Conservation (phyloP, 2,113 vertebrate species). For the Plecturocebus donacophilus region DNA sequence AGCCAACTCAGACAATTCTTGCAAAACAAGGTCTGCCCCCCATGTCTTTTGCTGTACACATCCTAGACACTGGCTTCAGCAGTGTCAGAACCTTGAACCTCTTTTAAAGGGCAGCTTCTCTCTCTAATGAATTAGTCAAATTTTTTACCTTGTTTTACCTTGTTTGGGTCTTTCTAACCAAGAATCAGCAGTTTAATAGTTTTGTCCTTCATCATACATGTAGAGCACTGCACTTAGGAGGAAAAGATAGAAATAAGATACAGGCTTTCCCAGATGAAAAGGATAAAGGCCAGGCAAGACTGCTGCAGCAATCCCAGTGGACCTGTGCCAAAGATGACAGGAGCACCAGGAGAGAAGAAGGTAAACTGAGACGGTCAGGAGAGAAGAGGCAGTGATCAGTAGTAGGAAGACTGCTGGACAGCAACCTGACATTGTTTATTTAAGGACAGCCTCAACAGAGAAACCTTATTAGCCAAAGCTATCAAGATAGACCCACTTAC, state of each 20-base stretch:
- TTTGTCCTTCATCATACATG: background rate
- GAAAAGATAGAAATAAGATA: background rate
- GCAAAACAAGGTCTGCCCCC: background rate
- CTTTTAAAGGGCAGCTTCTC: background rate
- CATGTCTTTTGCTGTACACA: background rate
- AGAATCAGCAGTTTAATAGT: background rate
- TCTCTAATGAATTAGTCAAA: background rate
- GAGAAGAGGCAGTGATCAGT: background rate
- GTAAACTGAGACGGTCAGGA: background rate
- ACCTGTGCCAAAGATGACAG: background rate
- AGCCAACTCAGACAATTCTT: background rate
- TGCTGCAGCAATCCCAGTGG: background rate
- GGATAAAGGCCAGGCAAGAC: background rate
- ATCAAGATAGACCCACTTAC: slow-evolving; percentile 62
- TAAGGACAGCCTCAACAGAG: slow-evolving; percentile 42
- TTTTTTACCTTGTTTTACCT: background rate
- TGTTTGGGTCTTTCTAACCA: background rate
- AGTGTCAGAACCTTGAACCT: background rate
- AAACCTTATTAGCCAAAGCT: slow-evolving; percentile 47
- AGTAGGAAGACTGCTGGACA: slow-evolving; percentile 19
- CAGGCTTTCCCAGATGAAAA: background rate
- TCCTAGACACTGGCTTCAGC: background rate
- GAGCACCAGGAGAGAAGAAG: background rate
- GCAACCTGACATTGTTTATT: slow-evolving; percentile 34
- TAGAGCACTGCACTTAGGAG: background rate